Evolutionary conservation across 2,113 vertebrate species (phyloP).

Genomic region (rat (Rattus norvegicus)): GRCr8 NC_086025.1:33597001-33597500

Average conservation of each 20-base stretch:
- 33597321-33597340: background rate
- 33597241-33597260: background rate
- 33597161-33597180: background rate
- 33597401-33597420: background rate
- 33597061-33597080: background rate
- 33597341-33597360: background rate
- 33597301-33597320: background rate
- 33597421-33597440: background rate
- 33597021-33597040: background rate
- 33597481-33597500: background rate
- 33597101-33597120: background rate
- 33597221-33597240: background rate
- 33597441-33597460: too few relatives aligned
- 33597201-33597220: background rate
- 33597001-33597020: background rate
- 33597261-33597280: background rate
- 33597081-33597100: background rate
- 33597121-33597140: background rate
- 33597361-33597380: background rate
- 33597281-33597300: background rate
- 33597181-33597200: background rate
- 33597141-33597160: background rate
- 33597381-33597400: background rate
- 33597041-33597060: background rate
- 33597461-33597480: background rate